Base-by-base conservation (phyloP, 2,888 invertebrate species). In the Stenotaenia linearis region DNA sequence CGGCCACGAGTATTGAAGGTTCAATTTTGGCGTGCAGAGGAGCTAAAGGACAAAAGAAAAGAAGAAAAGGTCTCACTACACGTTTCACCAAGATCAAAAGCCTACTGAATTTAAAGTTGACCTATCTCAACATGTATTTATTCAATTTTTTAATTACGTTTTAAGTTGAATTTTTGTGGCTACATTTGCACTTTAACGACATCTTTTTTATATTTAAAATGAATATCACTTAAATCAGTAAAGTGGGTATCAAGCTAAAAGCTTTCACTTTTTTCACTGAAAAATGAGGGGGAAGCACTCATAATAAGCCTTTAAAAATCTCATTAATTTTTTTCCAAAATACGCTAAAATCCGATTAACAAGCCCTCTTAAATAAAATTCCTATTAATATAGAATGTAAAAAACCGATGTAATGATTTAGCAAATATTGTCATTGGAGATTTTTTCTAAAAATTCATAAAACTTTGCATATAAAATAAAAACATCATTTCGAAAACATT, bases 1-100 rank as follows among this genome's bases (percentile, higher is more conserved):
- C 97, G 78, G 97, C 92, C 0, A 95, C 95, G 86, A 97, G 97
- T 0, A 92, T 92, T 18, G 92, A 91, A 0, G 97, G 97, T 86
- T 96, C 95, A 81, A 97, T 93, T 82, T 92, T 91, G 0, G 95
- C 93, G 81, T 93, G 92, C 80, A 97, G 86, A 0, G 96, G 96
- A 79, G 96, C 97, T 89, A 84, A 84, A 81, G 77, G 21, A 45
- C 28, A 77, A 56, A 78, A 30, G 30, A 28, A 61, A 30, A 61
- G 18, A 30, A 78, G 21, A 76, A 45, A 75, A 32, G 12, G 32
- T 75, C 30, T 75, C 37, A 75, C 10, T 75, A n/a, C 28, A 77
- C 84, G 84, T 69, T 25, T n/a, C 28, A 25, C 28, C 9, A 28
- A 69, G 28, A 69, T 15, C 23, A 69, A 69, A 69, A 25, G 25